phyloP scores from a whole-genome alignment of 1,140 invertebrate species.

The Battus philenor region DNA sequence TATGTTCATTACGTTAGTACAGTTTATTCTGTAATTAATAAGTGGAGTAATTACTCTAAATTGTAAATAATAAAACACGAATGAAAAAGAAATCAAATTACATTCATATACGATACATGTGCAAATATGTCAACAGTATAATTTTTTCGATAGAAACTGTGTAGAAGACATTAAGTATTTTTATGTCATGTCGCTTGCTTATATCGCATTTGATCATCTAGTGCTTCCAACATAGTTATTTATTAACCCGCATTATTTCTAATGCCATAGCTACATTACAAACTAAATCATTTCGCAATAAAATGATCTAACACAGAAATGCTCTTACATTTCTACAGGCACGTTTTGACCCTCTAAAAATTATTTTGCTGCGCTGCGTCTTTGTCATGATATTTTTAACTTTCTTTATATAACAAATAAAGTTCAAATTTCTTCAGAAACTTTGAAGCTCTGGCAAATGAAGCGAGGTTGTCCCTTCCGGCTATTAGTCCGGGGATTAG shows the following conservation, averaged over 20 bases:
- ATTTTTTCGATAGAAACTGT: too few relatives aligned
- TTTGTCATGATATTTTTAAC: constrained; percentile 21
- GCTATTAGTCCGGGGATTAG: constrained; percentile 66
- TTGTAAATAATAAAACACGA: too few relatives aligned
- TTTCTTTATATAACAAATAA: background rate
- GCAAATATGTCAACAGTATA: too few relatives aligned
- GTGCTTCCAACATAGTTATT: too few relatives aligned
- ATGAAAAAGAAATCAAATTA: too few relatives aligned
- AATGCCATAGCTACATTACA: constrained; percentile 35
- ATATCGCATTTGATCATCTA: too few relatives aligned
- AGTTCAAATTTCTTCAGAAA: constrained; percentile 20
- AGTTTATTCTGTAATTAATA: too few relatives aligned
- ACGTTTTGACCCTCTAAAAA: constrained; percentile 49
- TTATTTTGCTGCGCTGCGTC: constrained; percentile 29
- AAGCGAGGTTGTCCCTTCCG: constrained; percentile 40
- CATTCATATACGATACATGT: too few relatives aligned
- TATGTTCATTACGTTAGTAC: too few relatives aligned
- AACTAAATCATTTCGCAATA: constrained; percentile 50
- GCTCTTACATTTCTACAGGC: constrained; percentile 58
- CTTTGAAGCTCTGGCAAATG: constrained; percentile 25
- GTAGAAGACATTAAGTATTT: too few relatives aligned
- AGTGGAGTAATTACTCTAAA: too few relatives aligned
- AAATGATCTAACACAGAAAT: constrained; percentile 72
- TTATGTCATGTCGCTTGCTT: too few relatives aligned
- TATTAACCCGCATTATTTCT: constrained; percentile 13